Evolutionary conservation across 2,797 vertebrate species (phyloP), one percentile per base, ranked within the genome.

Genomic region (Clarias pachynema): DNA sequence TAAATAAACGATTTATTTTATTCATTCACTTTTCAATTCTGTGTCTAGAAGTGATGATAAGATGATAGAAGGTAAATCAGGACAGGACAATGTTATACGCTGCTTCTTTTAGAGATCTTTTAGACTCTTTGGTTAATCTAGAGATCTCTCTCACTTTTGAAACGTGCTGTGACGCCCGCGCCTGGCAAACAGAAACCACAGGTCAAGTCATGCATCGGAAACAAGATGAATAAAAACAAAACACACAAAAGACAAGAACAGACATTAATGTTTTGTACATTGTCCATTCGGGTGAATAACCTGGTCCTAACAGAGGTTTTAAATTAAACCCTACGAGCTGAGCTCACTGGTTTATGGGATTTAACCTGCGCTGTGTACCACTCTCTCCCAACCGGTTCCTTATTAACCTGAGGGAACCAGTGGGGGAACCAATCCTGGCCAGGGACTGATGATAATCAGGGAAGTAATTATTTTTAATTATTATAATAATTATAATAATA

Each of bases 101-200:
- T 75, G 82, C 78, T 81, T 82, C 56, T 80, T 65, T 65, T 73
- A 72, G 5, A 1, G 60, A 26, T 70, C 66, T 9, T 66, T 10
- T 66, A 90, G 84, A 89, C 53, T 22, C 68, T 59, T 74, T 37
- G 82, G 82, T 89, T 18, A 14, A 24, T 22, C 63, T 82, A 72
- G 37, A 79, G 56, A 70, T 88, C 74, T 79, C 69, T 88, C 95
- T 96, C 95, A 96, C 94, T 60, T 93, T 91, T 40, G 89, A 84
- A 90, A 80, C 85, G 87, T 29, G 92, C 87, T 69, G 87, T 31
- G 90, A 79, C 83, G 89, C 89, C 86, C 20, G 69, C 84, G 91
- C 91, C 94, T 95, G 95, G 84, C 84, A 62, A 90, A 87, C 86
- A 88, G 89, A 91, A 89, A 91, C 89, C 85, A 89, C 77, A 92